These are phyloP conservation scores for Acestrorhynchus altus DNA, from an alignment of 2,797 vertebrate genomes.

Conservation along the genomic window DNA sequence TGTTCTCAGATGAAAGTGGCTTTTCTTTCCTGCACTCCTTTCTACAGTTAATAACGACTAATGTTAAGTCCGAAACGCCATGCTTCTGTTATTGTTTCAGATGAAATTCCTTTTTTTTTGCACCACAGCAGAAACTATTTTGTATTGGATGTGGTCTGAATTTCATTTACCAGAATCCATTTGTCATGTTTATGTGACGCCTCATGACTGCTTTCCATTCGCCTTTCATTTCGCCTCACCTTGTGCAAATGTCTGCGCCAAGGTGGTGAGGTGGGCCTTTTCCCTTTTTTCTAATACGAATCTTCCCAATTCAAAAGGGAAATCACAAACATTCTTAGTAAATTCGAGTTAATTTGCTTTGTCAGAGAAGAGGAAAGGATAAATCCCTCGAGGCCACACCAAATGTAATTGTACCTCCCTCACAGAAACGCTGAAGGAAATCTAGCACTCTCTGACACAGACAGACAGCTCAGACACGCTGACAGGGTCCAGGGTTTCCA, in stretches of 20 bases:
- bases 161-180: conserved; percentile 54
- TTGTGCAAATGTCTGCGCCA: conserved; percentile 43
- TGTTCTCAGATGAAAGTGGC: conserved; percentile 38
- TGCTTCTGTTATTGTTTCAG: conserved; percentile 11
- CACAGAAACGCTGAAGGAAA: conserved; percentile 51
- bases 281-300: conserved; percentile 25
- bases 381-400: conserved; percentile 70
- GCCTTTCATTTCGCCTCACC: conserved; percentile 54
- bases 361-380: conserved; percentile 76
- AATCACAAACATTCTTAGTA: conserved; percentile 71
- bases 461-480: conserved; percentile 59
- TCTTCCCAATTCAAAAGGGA: conserved; percentile 38
- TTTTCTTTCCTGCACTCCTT: conserved; percentile 32
- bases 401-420: conserved; percentile 73
- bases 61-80: conserved; percentile 27
- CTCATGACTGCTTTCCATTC: conserved; percentile 48
- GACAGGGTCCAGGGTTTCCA: conserved; percentile 57
- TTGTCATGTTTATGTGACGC: conserved; percentile 57
- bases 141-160: conserved; percentile 43
- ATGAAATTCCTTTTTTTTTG: background rate
- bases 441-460: conserved; percentile 71
- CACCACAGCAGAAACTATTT: conserved; percentile 43
- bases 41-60: conserved; percentile 50
- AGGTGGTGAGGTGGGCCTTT: conserved; percentile 14
- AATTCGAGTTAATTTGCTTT: conserved; percentile 77